phyloP scores from a whole-genome alignment of 53 echinoderm and acorn worm genomes.

The Patiria pectinifera region DNA sequence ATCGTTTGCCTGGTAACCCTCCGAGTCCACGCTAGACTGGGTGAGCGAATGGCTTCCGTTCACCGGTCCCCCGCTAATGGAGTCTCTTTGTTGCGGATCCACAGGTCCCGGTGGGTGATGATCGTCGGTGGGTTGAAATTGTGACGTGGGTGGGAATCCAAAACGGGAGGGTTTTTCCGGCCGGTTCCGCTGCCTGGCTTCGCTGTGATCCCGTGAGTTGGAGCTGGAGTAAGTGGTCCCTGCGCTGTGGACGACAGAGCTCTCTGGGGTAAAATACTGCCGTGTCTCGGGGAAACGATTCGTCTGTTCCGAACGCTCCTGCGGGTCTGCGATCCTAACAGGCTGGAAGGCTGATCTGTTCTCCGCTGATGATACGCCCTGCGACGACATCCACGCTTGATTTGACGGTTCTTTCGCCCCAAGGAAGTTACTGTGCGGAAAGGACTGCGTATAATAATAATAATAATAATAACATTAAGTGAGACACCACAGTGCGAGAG shows the following conservation, averaged over 20 bases:
- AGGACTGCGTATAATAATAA: not conserved
- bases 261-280: not conserved
- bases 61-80: conserved; percentile 6
- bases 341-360: conserved; percentile 17
- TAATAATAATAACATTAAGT: not conserved
- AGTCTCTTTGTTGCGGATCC: not conserved
- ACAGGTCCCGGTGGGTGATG: not conserved
- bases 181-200: not conserved
- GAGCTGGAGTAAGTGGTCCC: not conserved
- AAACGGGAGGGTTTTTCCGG: conserved; percentile 23
- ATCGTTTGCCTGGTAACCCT: conserved; percentile 52
- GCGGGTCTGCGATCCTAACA: not conserved
- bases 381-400: conserved; percentile 24
- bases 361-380: not conserved
- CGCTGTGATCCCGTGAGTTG: not conserved
- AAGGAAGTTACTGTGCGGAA: conserved; percentile 3
- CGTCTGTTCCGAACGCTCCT: not conserved
- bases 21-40: conserved; percentile 7
- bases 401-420: conserved; percentile 3
- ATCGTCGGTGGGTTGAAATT: not conserved
- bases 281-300: not conserved
- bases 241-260: not conserved
- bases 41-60: not conserved
- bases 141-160: not conserved
- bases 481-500: conserved; percentile 7